Evolutionary conservation across 2,888 invertebrate species (phyloP).

Genomic region (Euplexia lucipara): DNA sequence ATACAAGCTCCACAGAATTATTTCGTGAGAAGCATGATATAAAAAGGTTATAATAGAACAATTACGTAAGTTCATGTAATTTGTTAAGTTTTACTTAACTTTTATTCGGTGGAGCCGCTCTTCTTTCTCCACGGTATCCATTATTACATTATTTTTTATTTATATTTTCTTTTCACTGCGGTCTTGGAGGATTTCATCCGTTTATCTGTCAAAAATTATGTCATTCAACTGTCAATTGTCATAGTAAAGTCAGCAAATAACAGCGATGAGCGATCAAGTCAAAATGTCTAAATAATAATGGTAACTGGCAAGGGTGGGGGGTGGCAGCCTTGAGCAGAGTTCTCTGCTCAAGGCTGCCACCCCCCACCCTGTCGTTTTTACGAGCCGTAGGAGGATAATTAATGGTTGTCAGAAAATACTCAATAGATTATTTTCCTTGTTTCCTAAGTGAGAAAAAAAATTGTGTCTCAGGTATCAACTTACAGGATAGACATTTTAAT

Average conservation of each 20-base stretch:
- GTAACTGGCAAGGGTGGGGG: too few species aligned
- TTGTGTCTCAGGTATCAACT: too few species aligned
- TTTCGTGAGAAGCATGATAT: background rate
- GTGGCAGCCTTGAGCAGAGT: too few species aligned
- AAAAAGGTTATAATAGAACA: constrained; percentile 26
- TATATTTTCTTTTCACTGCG: constrained; percentile 1
- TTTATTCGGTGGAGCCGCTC: constrained; percentile 85
- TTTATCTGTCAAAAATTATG: background rate
- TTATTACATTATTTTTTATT: constrained; percentile 12
- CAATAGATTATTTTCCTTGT: too few species aligned
- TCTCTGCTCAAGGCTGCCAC: too few species aligned
- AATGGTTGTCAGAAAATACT: too few species aligned
- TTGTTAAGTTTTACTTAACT: constrained; percentile 68
- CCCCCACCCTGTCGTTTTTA: too few species aligned
- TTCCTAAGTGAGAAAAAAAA: too few species aligned
- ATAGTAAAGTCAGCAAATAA: too few species aligned
- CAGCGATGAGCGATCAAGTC: background rate
- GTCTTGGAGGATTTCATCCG: background rate
- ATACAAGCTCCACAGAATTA: background rate
- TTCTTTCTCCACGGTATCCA: constrained; percentile 75
- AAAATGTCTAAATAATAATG: background rate
- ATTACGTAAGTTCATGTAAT: constrained; percentile 25
- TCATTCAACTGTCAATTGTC: too few species aligned
- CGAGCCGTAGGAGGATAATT: too few species aligned
- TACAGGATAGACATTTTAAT: too few species aligned